These are phyloP conservation scores for Crypturellus tataupa DNA, from an alignment of 2,797 vertebrate species.

Conservation along the genomic window DNA sequence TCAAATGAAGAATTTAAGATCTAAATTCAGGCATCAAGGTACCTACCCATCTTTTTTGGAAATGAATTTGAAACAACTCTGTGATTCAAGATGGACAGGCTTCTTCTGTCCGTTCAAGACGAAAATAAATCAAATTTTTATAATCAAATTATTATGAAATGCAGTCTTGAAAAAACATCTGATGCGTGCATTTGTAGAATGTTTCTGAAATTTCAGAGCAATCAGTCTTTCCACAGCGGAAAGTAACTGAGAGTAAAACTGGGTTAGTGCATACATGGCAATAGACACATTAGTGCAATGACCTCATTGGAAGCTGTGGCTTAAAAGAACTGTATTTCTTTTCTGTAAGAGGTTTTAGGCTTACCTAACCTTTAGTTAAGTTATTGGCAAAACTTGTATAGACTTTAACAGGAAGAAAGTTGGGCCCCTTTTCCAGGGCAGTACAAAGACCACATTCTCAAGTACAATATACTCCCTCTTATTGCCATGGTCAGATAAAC, in stretches of 20 bases:
- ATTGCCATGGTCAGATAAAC: conserved; percentile 61
- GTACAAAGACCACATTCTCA: conserved; percentile 32
- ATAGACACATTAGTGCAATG: not conserved
- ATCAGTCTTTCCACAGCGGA: not conserved
- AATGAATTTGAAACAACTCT: conserved; percentile 14
- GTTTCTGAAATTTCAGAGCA: not conserved
- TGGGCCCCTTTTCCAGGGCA: not conserved
- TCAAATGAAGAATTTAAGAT: conserved; percentile 18
- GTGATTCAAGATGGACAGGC: too few species aligned
- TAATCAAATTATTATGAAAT: too few species aligned
- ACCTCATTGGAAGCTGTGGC: conserved; percentile 21
- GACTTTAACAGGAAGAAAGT: conserved; percentile 2
- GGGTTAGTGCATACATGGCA: not conserved
- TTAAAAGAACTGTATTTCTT: conserved; percentile 32
- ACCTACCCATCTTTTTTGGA: conserved; percentile 42
- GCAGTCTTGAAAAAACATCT: conserved; percentile 58
- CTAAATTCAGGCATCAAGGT: conserved; percentile 53
- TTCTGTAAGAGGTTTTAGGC: not conserved
- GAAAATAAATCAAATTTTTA: too few species aligned
- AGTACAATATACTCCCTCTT: rapidly evolving
- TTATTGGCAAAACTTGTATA: not conserved
- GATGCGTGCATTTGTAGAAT: not conserved
- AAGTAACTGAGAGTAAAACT: conserved; percentile 23
- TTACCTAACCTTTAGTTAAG: not conserved
- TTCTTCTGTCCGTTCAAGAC: too few species aligned